Evolutionary conservation across 2,888 invertebrate genomes (phyloP), one percentile per base, ranked within the genome.

Genomic region (Pasiphila rectangulata): DNA sequence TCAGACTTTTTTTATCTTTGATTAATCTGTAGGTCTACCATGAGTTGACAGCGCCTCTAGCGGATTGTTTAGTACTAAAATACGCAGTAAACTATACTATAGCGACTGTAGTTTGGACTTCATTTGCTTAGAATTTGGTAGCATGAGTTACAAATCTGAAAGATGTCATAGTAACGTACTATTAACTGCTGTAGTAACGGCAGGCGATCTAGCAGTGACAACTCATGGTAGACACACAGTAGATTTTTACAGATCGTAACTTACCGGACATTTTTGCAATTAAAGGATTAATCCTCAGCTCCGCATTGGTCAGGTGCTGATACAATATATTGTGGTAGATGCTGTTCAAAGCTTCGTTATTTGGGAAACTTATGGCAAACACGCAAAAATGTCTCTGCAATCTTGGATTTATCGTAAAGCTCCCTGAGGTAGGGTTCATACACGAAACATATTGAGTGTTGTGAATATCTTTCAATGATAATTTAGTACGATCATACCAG

Each of bases 341-440:
- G 23, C 93, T 94, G 46, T 93, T 93, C 47, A 98, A 87, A 0
- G 98, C 95, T 36, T 98, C 98, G 4, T 80, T 72, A 57, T 94
- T 94, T 0, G 96, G 96, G 61, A 93, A 94, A 76, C 94, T 94
- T 23, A 96, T 93, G 1, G 96, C 96, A 72, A 96, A 95, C 0
- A 96, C 96, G 66, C 95, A 93, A 72, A 97, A 97, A 75, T 97
- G 96, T 38, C 96, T 89, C 75, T 98, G 98, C 4, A 98, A 89
- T 55, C 98, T 91, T 0, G 98, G 96, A 87, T 98, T 98, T 57
- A 98, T 97, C 2, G 98, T 98, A 69, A 98, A 98, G 70, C 97
- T 97, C 35, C 98, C 98, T 16, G 98, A 97, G 0, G 98, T 98
- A 0, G 98, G 98, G 85, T 98, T 98, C 98, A 98, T 98, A 75